Evolutionary conservation across 2,797 vertebrate species (phyloP).

Genomic region (Gymnodraco acuticeps): DNA sequence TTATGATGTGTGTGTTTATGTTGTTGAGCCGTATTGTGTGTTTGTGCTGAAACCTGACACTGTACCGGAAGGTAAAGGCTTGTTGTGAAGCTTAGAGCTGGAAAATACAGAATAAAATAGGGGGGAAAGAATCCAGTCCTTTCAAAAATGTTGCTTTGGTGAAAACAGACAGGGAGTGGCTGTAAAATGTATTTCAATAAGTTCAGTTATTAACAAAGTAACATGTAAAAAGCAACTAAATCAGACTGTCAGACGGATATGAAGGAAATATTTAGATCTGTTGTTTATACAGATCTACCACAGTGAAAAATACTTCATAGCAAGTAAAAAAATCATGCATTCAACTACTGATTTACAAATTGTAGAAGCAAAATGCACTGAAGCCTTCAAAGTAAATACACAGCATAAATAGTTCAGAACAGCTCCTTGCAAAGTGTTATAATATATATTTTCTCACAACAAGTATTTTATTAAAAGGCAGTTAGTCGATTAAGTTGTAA

Average conservation of each 20-base stretch:
- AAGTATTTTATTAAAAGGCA: background rate
- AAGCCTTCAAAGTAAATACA: background rate
- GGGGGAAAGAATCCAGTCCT: no score
- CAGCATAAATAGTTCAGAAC: background rate
- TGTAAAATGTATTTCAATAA: background rate
- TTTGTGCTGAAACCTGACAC: conserved; percentile 10
- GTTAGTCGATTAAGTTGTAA: background rate
- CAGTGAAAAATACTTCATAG: background rate
- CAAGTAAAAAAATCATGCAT: background rate
- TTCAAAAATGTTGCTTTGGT: background rate
- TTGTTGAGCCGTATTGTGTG: background rate
- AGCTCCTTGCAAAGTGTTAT: background rate
- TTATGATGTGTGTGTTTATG: background rate
- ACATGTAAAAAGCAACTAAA: background rate
- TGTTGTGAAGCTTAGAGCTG: background rate
- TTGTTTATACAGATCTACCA: no score
- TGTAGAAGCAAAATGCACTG: background rate
- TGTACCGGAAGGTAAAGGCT: background rate
- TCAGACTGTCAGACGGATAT: background rate
- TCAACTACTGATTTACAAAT: background rate
- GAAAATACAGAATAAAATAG: background rate
- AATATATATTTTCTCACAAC: background rate
- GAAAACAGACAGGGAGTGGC: background rate
- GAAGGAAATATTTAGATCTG: background rate
- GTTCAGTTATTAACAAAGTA: background rate